Evolutionary conservation across 2,113 vertebrate genomes (phyloP), one percentile per base, ranked within the genome.

Genomic region (Halcyon malimbica): DNA sequence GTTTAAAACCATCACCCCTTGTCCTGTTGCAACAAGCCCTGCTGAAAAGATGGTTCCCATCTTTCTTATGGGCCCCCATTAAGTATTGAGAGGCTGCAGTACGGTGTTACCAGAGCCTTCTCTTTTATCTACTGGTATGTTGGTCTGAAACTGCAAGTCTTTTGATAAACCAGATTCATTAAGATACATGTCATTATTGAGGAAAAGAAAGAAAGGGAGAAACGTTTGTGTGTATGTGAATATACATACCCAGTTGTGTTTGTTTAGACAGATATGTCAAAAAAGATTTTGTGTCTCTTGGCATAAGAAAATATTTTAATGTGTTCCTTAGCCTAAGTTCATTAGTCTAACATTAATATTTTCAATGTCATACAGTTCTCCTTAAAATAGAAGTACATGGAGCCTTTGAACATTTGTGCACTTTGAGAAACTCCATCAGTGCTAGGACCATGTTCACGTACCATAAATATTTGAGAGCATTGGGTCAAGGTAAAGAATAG

Each of bases 291-390:
- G 23, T 33, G 19, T 60, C 11, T 64, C 20, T 60, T 63, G 35
- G 28, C 3, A 10, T 17, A 28, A 24, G 35, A 26, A 74, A 60
- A 9, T 54, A 13, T 17, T 63, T 44, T 44, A 13, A 64, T 6
- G 1, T 11, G 8, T 50, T 95, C 4, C 24, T 74, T 85, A 15
- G 7, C 25, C 7, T 33, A 6, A 39, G 9, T 64, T 77, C 14
- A 2, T 28, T 51, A 5, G 37, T 64, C 29, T 60, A 16, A 4
- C 19, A 6, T 0, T 51, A 73, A n/a, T 87, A 50, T 17, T 70
- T 51, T 51, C 24, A 3, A 3, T 39, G 14, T 67, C 0, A 0
- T 54, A 24, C 46, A 16, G 13, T 25, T 53, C 25, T 74, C 18
- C 41, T 21, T 20, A 26, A 68, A 26, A 13, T 23, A 63, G 37